phyloP scores from a whole-genome alignment of 2,797 vertebrate species.

The Leuciscus waleckii region DNA sequence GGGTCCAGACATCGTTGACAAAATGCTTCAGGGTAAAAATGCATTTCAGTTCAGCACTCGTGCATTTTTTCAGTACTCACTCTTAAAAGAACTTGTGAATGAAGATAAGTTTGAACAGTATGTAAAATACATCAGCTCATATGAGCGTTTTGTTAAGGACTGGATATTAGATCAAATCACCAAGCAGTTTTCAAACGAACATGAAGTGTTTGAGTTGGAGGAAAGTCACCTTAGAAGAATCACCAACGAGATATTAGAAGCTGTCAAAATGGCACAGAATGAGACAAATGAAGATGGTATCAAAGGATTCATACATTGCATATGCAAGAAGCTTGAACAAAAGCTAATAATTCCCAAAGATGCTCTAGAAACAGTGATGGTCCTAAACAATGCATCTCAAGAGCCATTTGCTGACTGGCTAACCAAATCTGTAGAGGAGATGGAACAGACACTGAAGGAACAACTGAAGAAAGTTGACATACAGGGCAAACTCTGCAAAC shows the following conservation, averaged over 20 bases:
- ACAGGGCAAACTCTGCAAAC: not conserved
- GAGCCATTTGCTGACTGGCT: constrained; percentile 66
- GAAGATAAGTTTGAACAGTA: constrained; percentile 23
- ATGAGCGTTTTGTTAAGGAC: constrained; percentile 56
- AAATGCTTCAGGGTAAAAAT: constrained; percentile 56
- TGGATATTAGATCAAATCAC: constrained; percentile 57
- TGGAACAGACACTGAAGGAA: constrained; percentile 41
- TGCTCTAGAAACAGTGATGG: constrained; percentile 60
- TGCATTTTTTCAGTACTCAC: constrained; percentile 53
- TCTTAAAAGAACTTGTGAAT: constrained; percentile 64
- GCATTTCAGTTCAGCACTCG: constrained; percentile 60
- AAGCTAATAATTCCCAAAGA: constrained; percentile 68
- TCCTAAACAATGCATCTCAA: constrained; percentile 64
- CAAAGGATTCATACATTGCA: constrained; percentile 60
- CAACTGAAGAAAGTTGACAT: constrained; percentile 2
- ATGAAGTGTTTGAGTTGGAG: constrained; percentile 44
- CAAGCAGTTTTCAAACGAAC: constrained; percentile 18
- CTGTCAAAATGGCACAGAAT: constrained; percentile 54
- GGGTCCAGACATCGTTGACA: constrained; percentile 64
- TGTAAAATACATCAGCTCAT: not conserved
- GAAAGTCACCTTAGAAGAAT: constrained; percentile 35
- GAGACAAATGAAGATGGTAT: constrained; percentile 19
- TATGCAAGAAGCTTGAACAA: constrained; percentile 66
- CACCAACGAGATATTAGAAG: constrained; percentile 56
- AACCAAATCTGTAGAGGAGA: constrained; percentile 47